phyloP scores from a whole-genome alignment of 64 coral and sea anemone genomes.

The Montipora capricornis region DNA sequence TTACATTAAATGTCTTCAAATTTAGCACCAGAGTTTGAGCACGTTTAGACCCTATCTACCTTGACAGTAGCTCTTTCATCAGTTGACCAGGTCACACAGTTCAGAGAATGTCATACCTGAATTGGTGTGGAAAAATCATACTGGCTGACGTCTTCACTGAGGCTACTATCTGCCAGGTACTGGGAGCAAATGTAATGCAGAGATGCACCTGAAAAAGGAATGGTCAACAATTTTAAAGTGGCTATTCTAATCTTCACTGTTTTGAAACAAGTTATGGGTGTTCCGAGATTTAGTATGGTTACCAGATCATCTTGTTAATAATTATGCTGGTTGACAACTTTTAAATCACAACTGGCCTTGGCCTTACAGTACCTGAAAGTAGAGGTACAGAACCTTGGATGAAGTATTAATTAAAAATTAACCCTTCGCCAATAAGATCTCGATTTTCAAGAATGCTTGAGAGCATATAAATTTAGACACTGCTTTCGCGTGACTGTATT shows the following conservation, averaged over 20 bases:
- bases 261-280: not conserved
- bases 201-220: constrained; percentile 60
- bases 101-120: constrained; percentile 59
- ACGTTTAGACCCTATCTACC: not conserved
- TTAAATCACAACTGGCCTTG: too few species aligned
- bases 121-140: constrained; percentile 98
- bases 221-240: not conserved
- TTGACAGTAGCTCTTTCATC: too few species aligned
- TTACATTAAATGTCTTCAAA: too few species aligned
- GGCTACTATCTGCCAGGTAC: constrained; percentile 94
- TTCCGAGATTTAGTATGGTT: too few species aligned
- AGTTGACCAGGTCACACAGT: too few species aligned
- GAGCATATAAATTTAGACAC: too few species aligned
- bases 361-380: not conserved
- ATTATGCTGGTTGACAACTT: too few species aligned
- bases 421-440: too few species aligned
- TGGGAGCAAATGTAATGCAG: constrained; percentile 92
- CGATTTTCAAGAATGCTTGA: too few species aligned
- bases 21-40: too few species aligned
- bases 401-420: not conserved
- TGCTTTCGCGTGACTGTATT: too few species aligned
- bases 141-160: constrained; percentile 96
- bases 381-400: not conserved
- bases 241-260: not conserved
- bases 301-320: too few species aligned